A percentile compares a stretch with the other conserved stretches of the same genome.
These are phyloP conservation scores for Corella eumyota DNA, from an alignment of 23 tunicate species.

Conservation along the genomic window DNA sequence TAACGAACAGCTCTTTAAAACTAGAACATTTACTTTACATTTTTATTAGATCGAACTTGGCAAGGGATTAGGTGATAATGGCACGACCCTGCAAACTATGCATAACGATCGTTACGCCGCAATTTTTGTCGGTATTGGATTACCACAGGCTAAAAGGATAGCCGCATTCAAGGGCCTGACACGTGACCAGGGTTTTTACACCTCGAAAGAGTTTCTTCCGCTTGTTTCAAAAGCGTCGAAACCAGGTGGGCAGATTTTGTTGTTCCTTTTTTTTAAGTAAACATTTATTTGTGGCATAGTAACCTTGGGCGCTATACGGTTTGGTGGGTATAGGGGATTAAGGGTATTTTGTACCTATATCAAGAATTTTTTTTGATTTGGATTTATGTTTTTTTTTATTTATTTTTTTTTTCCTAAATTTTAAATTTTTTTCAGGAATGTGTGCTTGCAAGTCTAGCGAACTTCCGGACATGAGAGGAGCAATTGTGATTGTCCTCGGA, in stretches of 20 bases:
- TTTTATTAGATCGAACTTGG: conserved; percentile 44
- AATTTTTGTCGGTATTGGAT: conserved; percentile 90
- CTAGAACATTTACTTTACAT: too few relatives aligned
- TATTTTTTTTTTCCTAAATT: too few relatives aligned
- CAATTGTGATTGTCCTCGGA: conserved; percentile 81
- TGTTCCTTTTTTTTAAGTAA: too few relatives aligned
- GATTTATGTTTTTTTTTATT: too few relatives aligned
- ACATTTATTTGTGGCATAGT: not conserved
- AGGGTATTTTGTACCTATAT: too few relatives aligned
- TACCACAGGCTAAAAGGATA: conserved; percentile 81
- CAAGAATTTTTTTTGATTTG: too few relatives aligned
- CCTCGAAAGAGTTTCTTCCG: conserved; percentile 94
- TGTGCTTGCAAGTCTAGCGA: conserved; percentile 54
- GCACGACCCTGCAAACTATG: conserved; percentile 37
- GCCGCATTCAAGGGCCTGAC: conserved; percentile 62
- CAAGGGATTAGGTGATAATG: conserved; percentile 53
- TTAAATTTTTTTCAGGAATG: conserved; percentile 45
- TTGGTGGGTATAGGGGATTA: not conserved
- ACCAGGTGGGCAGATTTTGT: conserved; percentile 62
- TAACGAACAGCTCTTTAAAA: too few relatives aligned
- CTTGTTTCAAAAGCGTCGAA: conserved; percentile 84
- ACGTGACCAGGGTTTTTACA: conserved; percentile 75
- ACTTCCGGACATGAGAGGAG: conserved; percentile 55
- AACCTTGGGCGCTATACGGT: not conserved
- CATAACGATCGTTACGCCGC: conserved; percentile 60